Percentiles rank a stretch among this genome's conserved stretches.
Conservation (phyloP, 2,888 invertebrate genomes). For the Siphlonurus alternatus region DNA sequence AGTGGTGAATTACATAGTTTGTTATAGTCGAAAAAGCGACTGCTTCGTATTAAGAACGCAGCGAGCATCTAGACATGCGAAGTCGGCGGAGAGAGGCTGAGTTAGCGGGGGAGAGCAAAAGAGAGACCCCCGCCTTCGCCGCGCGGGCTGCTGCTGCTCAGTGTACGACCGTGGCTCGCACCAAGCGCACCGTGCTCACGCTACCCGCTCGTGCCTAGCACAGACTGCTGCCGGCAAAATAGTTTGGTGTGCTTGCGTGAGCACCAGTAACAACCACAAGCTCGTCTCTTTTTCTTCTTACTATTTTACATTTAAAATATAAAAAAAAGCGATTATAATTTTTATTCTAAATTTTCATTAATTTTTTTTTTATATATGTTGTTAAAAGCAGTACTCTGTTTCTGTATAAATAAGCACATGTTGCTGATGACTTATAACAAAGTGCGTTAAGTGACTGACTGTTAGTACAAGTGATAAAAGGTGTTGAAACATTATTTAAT, state of each 20-base stretch:
- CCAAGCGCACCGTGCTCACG: neutral
- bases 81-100: neutral
- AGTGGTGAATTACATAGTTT: no score
- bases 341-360: no score
- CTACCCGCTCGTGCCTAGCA: neutral
- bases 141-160: neutral
- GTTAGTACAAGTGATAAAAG: no score
- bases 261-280: no score
- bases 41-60: no score
- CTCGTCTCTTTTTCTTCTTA: neutral
- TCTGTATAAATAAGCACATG: neutral
- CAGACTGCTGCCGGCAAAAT: neutral
- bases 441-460: no score
- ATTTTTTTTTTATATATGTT: neutral
- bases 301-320: neutral
- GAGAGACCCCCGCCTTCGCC: neutral
- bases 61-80: no score
- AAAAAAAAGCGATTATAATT: neutral
- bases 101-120: no score
- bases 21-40: no score
- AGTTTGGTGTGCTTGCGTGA: neutral
- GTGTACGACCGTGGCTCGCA: neutral
- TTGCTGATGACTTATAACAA: neutral
- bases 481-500: no score
- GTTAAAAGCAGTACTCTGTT: neutral